A percentile compares a stretch with the other conserved stretches of the same genome.
Conservation (phyloP, 2,797 vertebrate species). For the Corythornis leucogaster region DNA sequence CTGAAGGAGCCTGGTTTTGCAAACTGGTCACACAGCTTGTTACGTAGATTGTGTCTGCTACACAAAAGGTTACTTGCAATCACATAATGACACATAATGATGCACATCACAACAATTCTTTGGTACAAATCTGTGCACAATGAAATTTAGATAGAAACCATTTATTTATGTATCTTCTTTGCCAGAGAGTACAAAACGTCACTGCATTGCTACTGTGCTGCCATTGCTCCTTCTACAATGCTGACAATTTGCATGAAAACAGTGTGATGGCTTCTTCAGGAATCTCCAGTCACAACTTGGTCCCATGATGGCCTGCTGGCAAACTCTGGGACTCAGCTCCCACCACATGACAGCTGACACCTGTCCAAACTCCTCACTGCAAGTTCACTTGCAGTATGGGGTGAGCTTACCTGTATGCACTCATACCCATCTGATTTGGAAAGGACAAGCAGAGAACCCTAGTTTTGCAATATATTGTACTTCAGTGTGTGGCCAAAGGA, state of each 20-base stretch:
- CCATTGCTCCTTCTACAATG: slow-evolving; percentile 25
- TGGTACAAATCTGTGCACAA: slow-evolving; percentile 58
- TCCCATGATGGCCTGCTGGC: neutral
- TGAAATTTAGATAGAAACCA: slow-evolving; percentile 56
- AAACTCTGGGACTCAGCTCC: neutral
- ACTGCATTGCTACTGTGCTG: neutral
- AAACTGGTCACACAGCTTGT: slow-evolving; percentile 65
- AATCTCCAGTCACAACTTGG: neutral
- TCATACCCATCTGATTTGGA: neutral
- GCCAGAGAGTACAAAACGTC: slow-evolving; percentile 34
- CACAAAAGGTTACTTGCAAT: slow-evolving; percentile 70
- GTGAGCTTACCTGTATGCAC: neutral
- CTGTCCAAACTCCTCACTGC: neutral
- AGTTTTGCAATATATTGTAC: neutral
- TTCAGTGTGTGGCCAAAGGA: neutral
- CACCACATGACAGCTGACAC: accelerated
- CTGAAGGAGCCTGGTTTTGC: slow-evolving; percentile 62
- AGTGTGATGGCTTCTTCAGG: neutral
- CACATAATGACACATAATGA: slow-evolving; percentile 71
- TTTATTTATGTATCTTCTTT: slow-evolving; percentile 52
- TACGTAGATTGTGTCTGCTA: slow-evolving; percentile 53
- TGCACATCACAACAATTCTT: slow-evolving; percentile 64
- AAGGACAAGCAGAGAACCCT: neutral
- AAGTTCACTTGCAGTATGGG: neutral
- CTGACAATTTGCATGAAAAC: neutral